Evolutionary conservation across 2,797 vertebrate genomes (phyloP), one percentile per base, ranked within the genome.

Genomic region (Rhynchotus rufescens): DNA sequence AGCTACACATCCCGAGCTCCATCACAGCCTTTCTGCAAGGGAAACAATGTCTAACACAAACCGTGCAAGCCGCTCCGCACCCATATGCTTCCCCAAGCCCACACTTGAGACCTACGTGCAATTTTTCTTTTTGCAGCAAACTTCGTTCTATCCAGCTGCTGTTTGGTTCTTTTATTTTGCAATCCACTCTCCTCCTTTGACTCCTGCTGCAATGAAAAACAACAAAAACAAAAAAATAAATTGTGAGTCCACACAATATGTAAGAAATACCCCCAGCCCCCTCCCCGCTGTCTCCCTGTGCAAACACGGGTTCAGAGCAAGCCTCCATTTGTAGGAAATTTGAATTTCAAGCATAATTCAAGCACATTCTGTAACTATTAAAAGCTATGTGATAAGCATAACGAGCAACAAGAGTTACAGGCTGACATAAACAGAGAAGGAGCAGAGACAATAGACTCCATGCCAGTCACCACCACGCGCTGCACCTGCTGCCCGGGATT

Each of bases 91-190:
- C 60, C 61, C 92, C 49, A 80, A 81, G 64, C 87, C 86, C 90
- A 77, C 44, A 68, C 12, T 59, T 4, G 0, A 97, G 90, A 98
- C 98, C 82, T 98, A 98, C 98, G 98, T 98, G 97, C 92, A 94
- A 98, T 97, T 96, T 97, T 98, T 88, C 97, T 98, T 94, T 96
- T 98, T 88, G 96, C 92, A 93, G 97, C 71, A 94, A 96, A 96
- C 82, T 97, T 98, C 7, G 80, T 75, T 97, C 96, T 97, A 78
- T 97, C 97, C 47, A 93, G 93, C 88, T 96, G 97, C 86, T 97
- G 95, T 91, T 96, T 97, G 89, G 91, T 94, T 96, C 96, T 97
- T 91, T 88, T 97, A 95, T 95, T 97, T 86, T 96, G 97, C 74
- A 97, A 92, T 94, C 80, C 94, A 60, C 90, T 97, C 78, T 98